Evolutionary conservation across 30 jellyfish, hydroid and myxozoan genomes (phyloP), one percentile per base, ranked within the genome.

Genomic region (Mastigias papua): DNA sequence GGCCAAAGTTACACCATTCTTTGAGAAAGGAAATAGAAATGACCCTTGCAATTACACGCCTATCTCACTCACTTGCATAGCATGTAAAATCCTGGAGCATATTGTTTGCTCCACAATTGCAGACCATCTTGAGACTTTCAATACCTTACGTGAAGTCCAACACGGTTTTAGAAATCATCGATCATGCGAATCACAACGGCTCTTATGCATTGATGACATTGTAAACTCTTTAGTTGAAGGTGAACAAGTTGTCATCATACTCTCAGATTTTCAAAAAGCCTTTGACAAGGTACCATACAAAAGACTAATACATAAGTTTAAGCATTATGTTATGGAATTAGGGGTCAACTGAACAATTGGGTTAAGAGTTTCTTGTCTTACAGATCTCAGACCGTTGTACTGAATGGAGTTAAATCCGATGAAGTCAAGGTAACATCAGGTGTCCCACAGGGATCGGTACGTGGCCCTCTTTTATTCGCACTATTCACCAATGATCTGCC

Each of bases 401-500:
- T 80, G 0, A 46, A 68, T 2, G 92, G 78, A 22, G 54, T 19
- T 15, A 82, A 57, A 31, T 46, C 69, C 26, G 78, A 68, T 8
- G 60, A 6, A 21, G 82, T 67, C 22, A 73, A 70, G 48, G 86
- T 82, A 15, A 29, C 86, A 68, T 68, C 90, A 62, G 82, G 72
- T 0, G 74, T 80, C 48, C 90, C 82, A 27, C 90, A 80, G 46
- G 70, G 90, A 1, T 80, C 82, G 35, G 90, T 61, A 15, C 46
- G 62, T 66, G 90, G 91, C 2, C 84, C 91, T 35, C 34, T 81
- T 65, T 66, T 67, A 35, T 81, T 81, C 46, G 35, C 76, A 16
- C 42, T 81, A 57, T 81, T 81, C 48, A 64, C n/a, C n/a, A n/a
- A n/a, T 48, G 91, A 66, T 34, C 88, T 76, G 57, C 76, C 88